Percentiles rank a stretch among this genome's conserved stretches.
These are phyloP conservation scores for Acanthiza pusilla DNA, from an alignment of 2,797 vertebrate genomes.

Conservation along the genomic window DNA sequence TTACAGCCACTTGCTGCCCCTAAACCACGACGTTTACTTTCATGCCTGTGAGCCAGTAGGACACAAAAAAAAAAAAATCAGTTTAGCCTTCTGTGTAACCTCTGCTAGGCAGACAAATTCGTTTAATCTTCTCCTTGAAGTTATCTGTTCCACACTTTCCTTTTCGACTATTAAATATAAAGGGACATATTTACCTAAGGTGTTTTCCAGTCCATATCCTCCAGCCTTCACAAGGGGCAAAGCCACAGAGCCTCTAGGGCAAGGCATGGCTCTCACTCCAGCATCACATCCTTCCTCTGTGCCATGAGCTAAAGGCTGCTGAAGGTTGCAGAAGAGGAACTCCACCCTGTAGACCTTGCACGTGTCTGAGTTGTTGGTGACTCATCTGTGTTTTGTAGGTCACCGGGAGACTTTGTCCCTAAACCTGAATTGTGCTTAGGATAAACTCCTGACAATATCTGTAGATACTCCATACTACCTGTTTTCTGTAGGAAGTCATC, in stretches of 20 bases:
- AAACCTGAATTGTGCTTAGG: background rate
- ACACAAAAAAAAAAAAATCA: background rate
- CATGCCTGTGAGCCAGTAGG: background rate
- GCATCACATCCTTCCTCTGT: background rate
- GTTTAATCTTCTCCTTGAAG: constrained; percentile 7
- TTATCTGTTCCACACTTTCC: background rate
- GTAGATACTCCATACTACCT: background rate
- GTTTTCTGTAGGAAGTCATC: background rate
- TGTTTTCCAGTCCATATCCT: background rate
- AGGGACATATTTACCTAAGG: background rate
- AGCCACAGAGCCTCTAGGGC: background rate
- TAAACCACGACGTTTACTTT: background rate
- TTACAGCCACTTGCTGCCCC: background rate
- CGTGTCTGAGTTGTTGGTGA: background rate
- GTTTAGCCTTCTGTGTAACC: background rate
- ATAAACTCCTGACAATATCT: background rate
- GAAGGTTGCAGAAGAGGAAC: background rate
- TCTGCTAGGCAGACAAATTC: background rate
- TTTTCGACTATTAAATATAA: constrained; percentile 6
- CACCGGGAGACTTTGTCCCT: background rate
- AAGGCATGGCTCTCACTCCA: background rate
- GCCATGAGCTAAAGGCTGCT: background rate
- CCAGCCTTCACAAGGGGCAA: background rate
- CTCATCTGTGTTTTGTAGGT: background rate
- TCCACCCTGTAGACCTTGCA: background rate